A percentile compares a stretch with the other conserved stretches of the same genome.
These are phyloP conservation scores for Rotaria magnacalcarata DNA, from an alignment of 2,888 invertebrate genomes.

Conservation along the genomic window DNA sequence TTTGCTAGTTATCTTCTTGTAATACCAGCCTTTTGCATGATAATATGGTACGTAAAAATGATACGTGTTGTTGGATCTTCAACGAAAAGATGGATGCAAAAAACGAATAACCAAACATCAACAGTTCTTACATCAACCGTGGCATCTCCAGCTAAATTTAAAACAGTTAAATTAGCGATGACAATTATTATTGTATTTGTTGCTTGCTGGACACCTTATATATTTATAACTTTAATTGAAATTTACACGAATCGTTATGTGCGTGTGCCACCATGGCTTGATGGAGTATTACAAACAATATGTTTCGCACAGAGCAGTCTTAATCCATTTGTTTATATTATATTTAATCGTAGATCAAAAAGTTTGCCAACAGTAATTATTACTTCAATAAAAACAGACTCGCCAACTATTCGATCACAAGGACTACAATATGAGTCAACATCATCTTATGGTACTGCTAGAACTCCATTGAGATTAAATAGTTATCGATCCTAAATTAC, in stretches of 20 bases:
- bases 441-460: not conserved
- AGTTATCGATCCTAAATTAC: not conserved
- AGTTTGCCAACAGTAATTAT: not conserved
- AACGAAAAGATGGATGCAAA: not conserved
- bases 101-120: not conserved
- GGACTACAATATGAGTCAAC: not conserved
- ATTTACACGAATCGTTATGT: conserved; percentile 51
- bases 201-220: conserved; percentile 60
- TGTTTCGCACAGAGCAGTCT: conserved; percentile 33
- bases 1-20: conserved; percentile 59
- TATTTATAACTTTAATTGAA: conserved; percentile 57
- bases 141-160: conserved; percentile 56
- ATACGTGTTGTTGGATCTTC: conserved; percentile 53
- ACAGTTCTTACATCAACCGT: not conserved
- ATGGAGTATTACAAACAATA: conserved; percentile 13
- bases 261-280: conserved; percentile 48
- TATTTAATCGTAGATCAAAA: not conserved
- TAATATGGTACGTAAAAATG: conserved; percentile 59
- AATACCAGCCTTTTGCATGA: conserved; percentile 58
- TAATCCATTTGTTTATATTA: conserved; percentile 19
- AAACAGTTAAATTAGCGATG: conserved; percentile 60
- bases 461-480: not conserved
- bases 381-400: not conserved
- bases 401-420: not conserved
- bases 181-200: conserved; percentile 60